Conservation (phyloP, 1,140 invertebrate genomes). For the Drosophila gunungcola region DNA sequence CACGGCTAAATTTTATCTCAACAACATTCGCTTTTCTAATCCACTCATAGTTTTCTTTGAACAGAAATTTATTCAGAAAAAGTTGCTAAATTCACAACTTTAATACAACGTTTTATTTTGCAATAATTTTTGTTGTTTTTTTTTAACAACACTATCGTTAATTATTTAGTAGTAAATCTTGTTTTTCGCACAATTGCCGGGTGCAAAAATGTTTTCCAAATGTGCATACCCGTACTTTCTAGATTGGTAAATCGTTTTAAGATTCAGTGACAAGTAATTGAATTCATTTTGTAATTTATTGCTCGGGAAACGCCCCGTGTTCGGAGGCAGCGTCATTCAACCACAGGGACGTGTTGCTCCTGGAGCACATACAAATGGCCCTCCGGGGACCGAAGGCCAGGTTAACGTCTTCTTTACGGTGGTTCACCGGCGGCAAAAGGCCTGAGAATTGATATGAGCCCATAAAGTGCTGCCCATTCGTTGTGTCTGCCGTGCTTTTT, state of each 20-base stretch:
- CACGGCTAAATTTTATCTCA: too few relatives aligned
- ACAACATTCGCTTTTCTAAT: too few relatives aligned
- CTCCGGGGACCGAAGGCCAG: conserved; percentile 62
- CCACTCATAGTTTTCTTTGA: too few relatives aligned
- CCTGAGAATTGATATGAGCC: conserved; percentile 76
- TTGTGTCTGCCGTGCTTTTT: conserved; percentile 55
- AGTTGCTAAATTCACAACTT: too few relatives aligned
- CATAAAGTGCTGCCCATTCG: conserved; percentile 68
- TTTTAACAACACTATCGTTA: too few relatives aligned
- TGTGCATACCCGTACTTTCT: conserved; percentile 5
- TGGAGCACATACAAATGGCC: conserved; percentile 74
- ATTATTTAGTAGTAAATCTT: too few relatives aligned
- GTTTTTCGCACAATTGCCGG: not conserved
- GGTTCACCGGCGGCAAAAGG: conserved; percentile 60
- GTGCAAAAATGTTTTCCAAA: not conserved
- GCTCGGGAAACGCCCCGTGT: conserved; percentile 62
- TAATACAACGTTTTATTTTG: too few relatives aligned
- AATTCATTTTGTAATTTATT: conserved; percentile 83
- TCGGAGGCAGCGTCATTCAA: conserved; percentile 23
- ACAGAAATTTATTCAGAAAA: too few relatives aligned
- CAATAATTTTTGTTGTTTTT: too few relatives aligned
- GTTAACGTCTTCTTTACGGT: conserved; percentile 65
- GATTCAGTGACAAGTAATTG: conserved; percentile 79
- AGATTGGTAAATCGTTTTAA: conserved; percentile 68
- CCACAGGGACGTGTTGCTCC: conserved; percentile 45